A percentile compares a stretch with the other conserved stretches of the same genome.
Conservation (phyloP, 2,113 vertebrate genomes). For the Desmodus rotundus region DNA sequence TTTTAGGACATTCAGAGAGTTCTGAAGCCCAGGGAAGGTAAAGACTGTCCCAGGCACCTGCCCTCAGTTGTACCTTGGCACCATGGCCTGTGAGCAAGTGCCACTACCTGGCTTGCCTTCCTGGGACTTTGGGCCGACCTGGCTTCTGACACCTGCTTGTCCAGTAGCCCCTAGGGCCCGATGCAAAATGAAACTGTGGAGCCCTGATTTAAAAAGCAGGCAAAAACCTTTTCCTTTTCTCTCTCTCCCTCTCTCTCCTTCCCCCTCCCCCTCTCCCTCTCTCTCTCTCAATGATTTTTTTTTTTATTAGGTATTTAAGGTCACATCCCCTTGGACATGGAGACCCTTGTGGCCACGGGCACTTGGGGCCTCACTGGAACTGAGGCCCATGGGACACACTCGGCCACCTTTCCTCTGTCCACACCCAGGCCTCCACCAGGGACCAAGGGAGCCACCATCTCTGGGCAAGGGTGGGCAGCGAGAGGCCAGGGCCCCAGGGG, state of each 20-base stretch:
- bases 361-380: neutral
- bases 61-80: neutral
- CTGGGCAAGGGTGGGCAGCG: neutral
- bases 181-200: neutral
- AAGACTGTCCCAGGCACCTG: neutral
- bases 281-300: neutral
- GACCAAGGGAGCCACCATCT: neutral
- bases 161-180: no score
- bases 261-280: neutral
- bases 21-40: neutral
- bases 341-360: no score
- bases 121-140: neutral
- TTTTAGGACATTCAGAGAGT: neutral
- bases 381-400: neutral
- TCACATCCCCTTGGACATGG: neutral
- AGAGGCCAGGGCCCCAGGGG: neutral
- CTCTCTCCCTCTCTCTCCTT: neutral
- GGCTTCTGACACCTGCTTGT: neutral
- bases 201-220: neutral
- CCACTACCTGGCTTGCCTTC: neutral
- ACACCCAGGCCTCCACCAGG: neutral
- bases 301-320: neutral
- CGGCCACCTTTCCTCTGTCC: neutral
- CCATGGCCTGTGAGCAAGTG: no score
- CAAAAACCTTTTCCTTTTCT: fast-evolving